phyloP scores from a whole-genome alignment of 2,113 vertebrate genomes.

The Hypanus sabinus region DNA sequence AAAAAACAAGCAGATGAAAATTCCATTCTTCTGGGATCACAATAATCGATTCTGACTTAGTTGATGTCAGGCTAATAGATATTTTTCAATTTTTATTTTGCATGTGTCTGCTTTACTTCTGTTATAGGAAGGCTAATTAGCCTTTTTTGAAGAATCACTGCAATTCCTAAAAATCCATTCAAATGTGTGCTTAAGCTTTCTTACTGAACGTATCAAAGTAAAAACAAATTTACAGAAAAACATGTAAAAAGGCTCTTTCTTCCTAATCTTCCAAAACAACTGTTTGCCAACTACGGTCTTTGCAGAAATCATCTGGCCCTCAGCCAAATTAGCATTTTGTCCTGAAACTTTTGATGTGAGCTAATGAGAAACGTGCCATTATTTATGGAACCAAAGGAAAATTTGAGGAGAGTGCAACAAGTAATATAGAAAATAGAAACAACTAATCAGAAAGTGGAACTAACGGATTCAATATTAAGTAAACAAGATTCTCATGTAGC shows the following conservation, averaged over 20 bases:
- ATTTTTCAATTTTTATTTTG: not conserved
- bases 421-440: not conserved
- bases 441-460: not conserved
- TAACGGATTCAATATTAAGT: not conserved
- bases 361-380: not conserved
- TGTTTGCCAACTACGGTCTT: no score
- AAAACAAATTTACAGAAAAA: not conserved
- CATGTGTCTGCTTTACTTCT: not conserved
- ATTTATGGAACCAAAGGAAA: not conserved
- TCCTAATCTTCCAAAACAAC: not conserved
- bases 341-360: not conserved
- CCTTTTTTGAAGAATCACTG: not conserved
- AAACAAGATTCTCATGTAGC: not conserved
- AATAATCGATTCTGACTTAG: constrained; percentile 6
- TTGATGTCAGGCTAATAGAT: constrained; percentile 12
- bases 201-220: not conserved
- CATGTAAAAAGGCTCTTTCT: not conserved
- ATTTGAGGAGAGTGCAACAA: not conserved
- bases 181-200: not conserved
- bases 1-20: constrained; percentile 11
- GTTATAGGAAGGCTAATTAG: not conserved
- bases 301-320: no score
- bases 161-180: not conserved
- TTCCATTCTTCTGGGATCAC: constrained; percentile 20
- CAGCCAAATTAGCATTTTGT: not conserved